Percentiles rank a stretch among this genome's conserved stretches.
Evolutionary conservation across 2,888 invertebrate genomes (phyloP).

Genomic region (Fragum sueziense): DNA sequence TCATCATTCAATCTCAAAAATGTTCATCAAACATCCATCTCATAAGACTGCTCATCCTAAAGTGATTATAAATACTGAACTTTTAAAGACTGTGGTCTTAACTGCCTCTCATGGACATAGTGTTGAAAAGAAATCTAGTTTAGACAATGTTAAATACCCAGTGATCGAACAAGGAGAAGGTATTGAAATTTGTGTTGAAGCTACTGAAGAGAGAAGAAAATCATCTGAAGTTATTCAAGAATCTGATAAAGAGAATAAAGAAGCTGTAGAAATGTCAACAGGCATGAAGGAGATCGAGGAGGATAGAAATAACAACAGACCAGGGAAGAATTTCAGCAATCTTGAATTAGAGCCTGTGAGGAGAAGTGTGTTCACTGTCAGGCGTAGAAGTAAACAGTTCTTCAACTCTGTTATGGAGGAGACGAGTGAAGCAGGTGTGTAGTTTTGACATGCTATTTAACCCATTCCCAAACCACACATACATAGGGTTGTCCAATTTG

Average conservation of each 20-base stretch:
- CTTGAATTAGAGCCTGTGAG: slow-evolving; percentile 37
- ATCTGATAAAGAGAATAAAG: not conserved
- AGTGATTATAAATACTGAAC: not conserved
- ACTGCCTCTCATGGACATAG: not conserved
- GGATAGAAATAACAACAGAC: not conserved
- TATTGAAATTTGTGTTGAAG: not conserved
- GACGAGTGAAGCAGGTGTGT: not conserved
- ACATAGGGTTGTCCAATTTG: not conserved
- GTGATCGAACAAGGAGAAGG: not conserved
- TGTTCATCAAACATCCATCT: not conserved
- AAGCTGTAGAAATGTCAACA: not conserved
- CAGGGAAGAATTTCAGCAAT: not conserved
- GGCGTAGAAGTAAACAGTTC: slow-evolving; percentile 35
- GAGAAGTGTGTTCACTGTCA: slow-evolving; percentile 22
- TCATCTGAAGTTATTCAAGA: not conserved
- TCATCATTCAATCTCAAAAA: not conserved
- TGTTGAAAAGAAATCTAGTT: not conserved
- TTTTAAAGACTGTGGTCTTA: not conserved
- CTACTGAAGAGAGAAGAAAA: not conserved
- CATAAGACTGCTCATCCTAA: not conserved
- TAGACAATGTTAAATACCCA: not conserved
- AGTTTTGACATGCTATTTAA: not conserved
- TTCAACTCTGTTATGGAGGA: slow-evolving; percentile 32
- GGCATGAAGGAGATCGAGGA: not conserved
- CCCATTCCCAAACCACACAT: not conserved